phyloP scores from a whole-genome alignment of 2,797 vertebrate genomes.

The Sebastes wilsoni region DNA sequence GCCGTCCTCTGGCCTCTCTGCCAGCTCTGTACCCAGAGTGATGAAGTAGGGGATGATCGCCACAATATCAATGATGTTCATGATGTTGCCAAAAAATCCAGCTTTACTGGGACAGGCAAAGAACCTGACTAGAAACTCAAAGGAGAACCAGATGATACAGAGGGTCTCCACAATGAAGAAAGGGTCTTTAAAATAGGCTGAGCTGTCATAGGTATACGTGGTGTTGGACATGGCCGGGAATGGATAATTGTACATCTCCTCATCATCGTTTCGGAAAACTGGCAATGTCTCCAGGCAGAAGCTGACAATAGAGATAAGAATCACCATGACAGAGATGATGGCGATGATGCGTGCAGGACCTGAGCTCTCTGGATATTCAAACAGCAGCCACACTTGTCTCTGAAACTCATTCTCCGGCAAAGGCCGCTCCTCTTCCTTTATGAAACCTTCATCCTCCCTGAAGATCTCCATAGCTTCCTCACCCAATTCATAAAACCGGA shows the following conservation, averaged over 20 bases:
- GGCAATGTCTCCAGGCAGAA: slow-evolving; percentile 98
- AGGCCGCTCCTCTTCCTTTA: slow-evolving; percentile 95
- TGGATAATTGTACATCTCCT: slow-evolving; percentile 77
- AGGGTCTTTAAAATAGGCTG: slow-evolving; percentile 94
- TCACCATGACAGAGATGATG: slow-evolving; percentile 97
- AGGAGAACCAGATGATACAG: slow-evolving; percentile 99
- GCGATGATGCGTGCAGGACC: slow-evolving; percentile 96
- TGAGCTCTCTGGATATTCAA: slow-evolving; percentile 97
- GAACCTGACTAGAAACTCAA: slow-evolving; percentile 97
- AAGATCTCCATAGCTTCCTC: slow-evolving; percentile 99
- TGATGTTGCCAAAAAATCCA: slow-evolving; percentile 98
- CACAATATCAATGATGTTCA: slow-evolving; percentile 99
- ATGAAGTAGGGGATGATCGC: slow-evolving; percentile 99
- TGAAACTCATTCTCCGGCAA: slow-evolving; percentile 95
- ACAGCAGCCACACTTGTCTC: slow-evolving; percentile 97
- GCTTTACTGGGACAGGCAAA: slow-evolving; percentile 99
- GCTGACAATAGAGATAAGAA: slow-evolving; percentile 98
- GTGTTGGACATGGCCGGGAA: slow-evolving; percentile 58
- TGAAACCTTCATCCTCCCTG: slow-evolving; percentile 97
- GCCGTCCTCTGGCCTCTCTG: slow-evolving; percentile 93
- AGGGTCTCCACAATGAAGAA: slow-evolving; percentile 99
- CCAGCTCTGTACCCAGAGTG: slow-evolving; percentile 95
- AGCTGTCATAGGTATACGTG: slow-evolving; percentile 79
- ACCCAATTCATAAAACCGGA: slow-evolving; percentile 96
- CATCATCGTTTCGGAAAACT: slow-evolving; percentile 92